phyloP scores from a whole-genome alignment of 2,888 invertebrate species.

The Troilus luridus region DNA sequence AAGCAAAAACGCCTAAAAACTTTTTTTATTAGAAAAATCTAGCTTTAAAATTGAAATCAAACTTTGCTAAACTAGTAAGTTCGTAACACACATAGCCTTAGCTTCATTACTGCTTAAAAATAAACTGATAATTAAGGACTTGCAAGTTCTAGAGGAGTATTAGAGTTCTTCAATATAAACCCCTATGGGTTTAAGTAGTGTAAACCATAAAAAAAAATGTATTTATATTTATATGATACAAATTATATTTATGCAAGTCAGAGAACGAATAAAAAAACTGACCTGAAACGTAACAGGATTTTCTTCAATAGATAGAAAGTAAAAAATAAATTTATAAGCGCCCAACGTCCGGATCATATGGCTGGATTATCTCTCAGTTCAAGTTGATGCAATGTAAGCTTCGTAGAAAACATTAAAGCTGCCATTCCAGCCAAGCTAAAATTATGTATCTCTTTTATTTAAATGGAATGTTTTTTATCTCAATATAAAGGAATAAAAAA shows the following conservation, averaged over 20 bases:
- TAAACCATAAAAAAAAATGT: too few species aligned
- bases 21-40: too few species aligned
- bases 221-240: too few species aligned
- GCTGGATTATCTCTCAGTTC: neutral
- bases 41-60: too few species aligned
- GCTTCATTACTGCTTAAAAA: too few species aligned
- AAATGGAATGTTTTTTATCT: neutral
- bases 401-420: neutral
- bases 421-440: neutral
- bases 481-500: neutral
- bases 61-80: too few species aligned
- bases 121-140: too few species aligned
- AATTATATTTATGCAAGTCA: neutral
- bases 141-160: too few species aligned
- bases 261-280: neutral
- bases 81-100: too few species aligned
- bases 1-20: too few species aligned
- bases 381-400: neutral
- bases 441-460: conserved; percentile 30
- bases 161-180: too few species aligned
- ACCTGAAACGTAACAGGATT: neutral
- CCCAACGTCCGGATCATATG: neutral
- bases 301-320: neutral
- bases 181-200: too few species aligned
- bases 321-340: neutral